Conservation (phyloP, 2,888 invertebrate species). For the Synanthedon formicaeformis region DNA sequence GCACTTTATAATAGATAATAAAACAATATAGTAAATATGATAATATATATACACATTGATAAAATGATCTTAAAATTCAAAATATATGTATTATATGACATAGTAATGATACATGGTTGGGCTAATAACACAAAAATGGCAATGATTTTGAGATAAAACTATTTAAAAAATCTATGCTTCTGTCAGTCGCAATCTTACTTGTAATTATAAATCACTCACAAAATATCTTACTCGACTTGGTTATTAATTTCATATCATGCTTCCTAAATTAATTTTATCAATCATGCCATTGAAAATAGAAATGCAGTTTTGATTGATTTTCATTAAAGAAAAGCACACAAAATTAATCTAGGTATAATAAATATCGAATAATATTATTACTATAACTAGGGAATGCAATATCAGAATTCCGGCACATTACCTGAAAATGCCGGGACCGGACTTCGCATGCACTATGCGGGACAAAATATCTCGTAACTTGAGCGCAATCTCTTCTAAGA, state of each 20-base stretch:
- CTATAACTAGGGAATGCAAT: too few relatives aligned
- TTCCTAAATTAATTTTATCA: constrained; percentile 1
- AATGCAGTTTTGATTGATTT: background rate
- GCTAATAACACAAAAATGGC: constrained; percentile 3
- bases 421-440: constrained; percentile 1
- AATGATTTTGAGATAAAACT: background rate
- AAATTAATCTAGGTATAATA: too few relatives aligned
- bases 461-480: too few relatives aligned
- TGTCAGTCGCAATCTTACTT: constrained; percentile 35
- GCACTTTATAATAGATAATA: constrained; percentile 13
- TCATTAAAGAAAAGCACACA: too few relatives aligned
- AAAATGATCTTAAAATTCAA: background rate
- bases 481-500: too few relatives aligned
- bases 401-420: too few relatives aligned
- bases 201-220: too few relatives aligned
- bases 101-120: background rate
- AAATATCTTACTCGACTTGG: too few relatives aligned
- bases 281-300: background rate
- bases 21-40: constrained; percentile 14
- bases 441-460: background rate
- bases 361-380: too few relatives aligned
- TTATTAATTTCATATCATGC: background rate
- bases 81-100: background rate
- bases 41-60: too few relatives aligned
- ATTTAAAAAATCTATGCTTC: constrained; percentile 35